These are phyloP conservation scores for Spheniscus mendiculus DNA, from an alignment of 2,113 vertebrate genomes.

Conservation along the genomic window DNA sequence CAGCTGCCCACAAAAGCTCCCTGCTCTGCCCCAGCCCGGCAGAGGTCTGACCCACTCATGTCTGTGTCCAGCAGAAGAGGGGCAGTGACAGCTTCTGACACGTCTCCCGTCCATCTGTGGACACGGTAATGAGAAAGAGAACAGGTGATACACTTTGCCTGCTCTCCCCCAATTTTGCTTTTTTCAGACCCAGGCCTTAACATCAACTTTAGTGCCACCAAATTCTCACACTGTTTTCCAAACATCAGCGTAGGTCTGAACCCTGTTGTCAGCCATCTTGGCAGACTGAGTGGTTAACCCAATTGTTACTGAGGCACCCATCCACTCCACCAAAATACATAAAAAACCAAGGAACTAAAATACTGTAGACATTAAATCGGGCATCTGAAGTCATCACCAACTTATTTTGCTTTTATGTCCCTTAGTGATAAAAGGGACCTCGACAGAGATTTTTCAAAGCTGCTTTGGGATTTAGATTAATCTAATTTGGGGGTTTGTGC, in stretches of 20 bases:
- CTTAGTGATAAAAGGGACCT: not conserved
- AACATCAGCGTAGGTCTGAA: not conserved
- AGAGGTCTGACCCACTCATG: not conserved
- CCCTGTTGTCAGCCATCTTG: not conserved
- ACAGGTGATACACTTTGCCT: not conserved
- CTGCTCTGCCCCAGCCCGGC: not conserved
- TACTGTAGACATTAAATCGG: not conserved
- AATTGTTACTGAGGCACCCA: not conserved
- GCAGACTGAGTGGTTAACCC: not conserved
- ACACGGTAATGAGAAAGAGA: not conserved
- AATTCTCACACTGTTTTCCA: not conserved
- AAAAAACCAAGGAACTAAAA: not conserved
- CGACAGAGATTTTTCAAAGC: not conserved
- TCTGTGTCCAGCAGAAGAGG: not conserved
- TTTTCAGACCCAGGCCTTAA: not conserved
- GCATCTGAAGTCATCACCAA: not conserved
- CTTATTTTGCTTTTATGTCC: not conserved
- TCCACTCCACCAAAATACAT: not conserved
- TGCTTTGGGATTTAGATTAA: conserved; percentile 22
- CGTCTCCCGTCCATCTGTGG: not conserved
- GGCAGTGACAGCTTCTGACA: not conserved
- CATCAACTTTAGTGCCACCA: not conserved
- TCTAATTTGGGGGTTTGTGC: not conserved
- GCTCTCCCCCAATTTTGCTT: not conserved
- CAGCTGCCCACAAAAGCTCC: accelerated